Evolutionary conservation across 1,140 invertebrate species (phyloP).

Genomic region (Drosophila pandora): DNA sequence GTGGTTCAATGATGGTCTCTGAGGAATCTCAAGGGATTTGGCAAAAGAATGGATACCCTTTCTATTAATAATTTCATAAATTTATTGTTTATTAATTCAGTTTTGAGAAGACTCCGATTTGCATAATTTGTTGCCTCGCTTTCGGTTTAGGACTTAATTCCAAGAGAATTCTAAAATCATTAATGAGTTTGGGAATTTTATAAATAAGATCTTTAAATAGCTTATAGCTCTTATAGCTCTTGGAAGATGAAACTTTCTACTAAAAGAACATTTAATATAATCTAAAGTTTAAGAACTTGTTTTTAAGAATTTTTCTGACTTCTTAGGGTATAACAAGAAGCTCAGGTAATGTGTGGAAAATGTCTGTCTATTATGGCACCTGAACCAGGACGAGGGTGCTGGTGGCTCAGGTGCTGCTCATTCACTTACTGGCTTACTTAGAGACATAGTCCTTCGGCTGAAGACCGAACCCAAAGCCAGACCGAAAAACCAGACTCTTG

Average conservation of each 20-base stretch:
- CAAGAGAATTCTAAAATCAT: neutral
- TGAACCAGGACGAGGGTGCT: slow-evolving; percentile 42
- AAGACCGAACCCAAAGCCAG: slow-evolving; percentile 1
- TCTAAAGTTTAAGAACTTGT: no score
- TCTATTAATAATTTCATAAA: neutral
- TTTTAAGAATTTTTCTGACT: no score
- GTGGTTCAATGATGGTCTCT: neutral
- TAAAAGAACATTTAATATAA: no score
- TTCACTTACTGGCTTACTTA: slow-evolving; percentile 79
- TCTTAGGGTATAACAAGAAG: slow-evolving; percentile 2
- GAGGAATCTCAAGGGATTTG: neutral
- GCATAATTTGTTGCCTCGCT: neutral
- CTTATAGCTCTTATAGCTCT: no score
- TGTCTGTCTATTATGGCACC: slow-evolving; percentile 79
- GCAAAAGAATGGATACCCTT: slow-evolving; percentile 22
- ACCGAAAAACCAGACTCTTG: slow-evolving; percentile 10
- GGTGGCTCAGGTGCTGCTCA: slow-evolving; percentile 30
- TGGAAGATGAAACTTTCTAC: no score
- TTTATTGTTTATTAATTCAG: neutral
- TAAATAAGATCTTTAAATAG: no score
- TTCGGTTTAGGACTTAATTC: neutral
- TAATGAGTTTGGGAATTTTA: neutral
- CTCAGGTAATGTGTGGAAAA: slow-evolving; percentile 66
- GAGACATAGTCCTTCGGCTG: slow-evolving; percentile 4
- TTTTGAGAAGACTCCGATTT: neutral